Evolutionary conservation across 2,113 vertebrate species (phyloP).

Genomic region (Forbesichthys papilliferus): DNA sequence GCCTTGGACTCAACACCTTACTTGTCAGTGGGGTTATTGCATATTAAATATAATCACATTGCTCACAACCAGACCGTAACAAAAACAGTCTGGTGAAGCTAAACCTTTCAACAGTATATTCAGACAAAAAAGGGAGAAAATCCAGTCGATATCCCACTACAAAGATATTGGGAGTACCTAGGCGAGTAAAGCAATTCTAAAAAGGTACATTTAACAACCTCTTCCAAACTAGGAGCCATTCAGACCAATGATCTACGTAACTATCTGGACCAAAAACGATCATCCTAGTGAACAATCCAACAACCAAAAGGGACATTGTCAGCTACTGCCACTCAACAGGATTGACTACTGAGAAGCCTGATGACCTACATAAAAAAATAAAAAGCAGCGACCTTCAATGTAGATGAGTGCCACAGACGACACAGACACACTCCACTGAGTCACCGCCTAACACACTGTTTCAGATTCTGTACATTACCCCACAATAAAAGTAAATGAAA

Average conservation of each 20-base stretch:
- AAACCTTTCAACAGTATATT: constrained; percentile 15
- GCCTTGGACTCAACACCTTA: constrained; percentile 42
- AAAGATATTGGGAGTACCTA: constrained; percentile 50
- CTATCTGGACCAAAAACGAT: not conserved
- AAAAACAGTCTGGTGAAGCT: constrained; percentile 36
- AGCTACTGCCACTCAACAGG: constrained; percentile 60
- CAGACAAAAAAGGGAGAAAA: constrained; percentile 57
- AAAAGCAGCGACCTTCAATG: constrained; percentile 53
- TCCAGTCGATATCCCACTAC: constrained; percentile 52
- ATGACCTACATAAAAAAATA: constrained; percentile 50
- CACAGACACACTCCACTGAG: constrained; percentile 57
- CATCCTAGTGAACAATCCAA: constrained; percentile 61
- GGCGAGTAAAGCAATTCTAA: constrained; percentile 50
- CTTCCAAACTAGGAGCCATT: constrained; percentile 45
- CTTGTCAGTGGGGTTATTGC: constrained; percentile 37
- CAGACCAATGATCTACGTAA: not conserved
- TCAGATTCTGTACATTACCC: constrained; percentile 65
- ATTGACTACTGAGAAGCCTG: constrained; percentile 63
- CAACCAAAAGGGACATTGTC: constrained; percentile 61
- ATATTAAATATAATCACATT: constrained; percentile 17
- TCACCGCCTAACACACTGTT: constrained; percentile 64
- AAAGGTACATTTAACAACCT: constrained; percentile 54
- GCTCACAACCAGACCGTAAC: constrained; percentile 32
- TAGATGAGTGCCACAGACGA: constrained; percentile 64
- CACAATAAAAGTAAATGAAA: constrained; percentile 66